These are phyloP conservation scores for Macroramphosus scolopax DNA, from an alignment of 2,797 vertebrate genomes.

Conservation along the genomic window DNA sequence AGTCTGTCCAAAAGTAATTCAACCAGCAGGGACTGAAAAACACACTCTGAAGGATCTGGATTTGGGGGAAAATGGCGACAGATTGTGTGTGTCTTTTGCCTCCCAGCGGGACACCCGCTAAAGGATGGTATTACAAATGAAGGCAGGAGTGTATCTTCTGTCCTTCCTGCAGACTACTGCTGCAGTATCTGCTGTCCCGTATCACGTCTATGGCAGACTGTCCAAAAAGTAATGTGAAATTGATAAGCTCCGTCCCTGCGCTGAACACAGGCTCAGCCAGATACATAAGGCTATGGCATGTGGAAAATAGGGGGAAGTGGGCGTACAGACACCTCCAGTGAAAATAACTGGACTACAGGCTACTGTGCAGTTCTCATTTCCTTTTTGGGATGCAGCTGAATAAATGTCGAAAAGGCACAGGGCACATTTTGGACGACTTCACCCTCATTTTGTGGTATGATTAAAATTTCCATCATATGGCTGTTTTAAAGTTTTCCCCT, in stretches of 20 bases:
- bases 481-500: conserved; percentile 13
- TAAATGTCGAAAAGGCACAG: conserved; percentile 28
- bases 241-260: conserved; percentile 43
- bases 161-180: conserved; percentile 58
- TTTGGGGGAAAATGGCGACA: no score
- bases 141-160: conserved; percentile 49
- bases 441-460: conserved; percentile 3
- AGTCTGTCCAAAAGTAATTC: conserved; percentile 51
- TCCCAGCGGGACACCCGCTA: conserved; percentile 36
- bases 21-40: conserved; percentile 37
- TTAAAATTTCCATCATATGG: conserved; percentile 26
- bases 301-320: conserved; percentile 39
- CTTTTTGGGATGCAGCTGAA: conserved; percentile 14
- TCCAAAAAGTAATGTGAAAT: conserved; percentile 46
- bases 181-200: conserved; percentile 51
- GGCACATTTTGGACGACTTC: conserved; percentile 35
- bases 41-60: conserved; percentile 24
- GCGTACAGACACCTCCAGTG: conserved; percentile 42
- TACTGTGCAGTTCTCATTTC: conserved; percentile 27
- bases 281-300: conserved; percentile 42
- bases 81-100: conserved; percentile 28
- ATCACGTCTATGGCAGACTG: conserved; percentile 34
- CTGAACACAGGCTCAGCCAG: conserved; percentile 32
- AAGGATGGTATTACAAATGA: conserved; percentile 53
- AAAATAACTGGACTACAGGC: conserved; percentile 42